Base-by-base conservation (phyloP, 2,113 vertebrate genomes). In the Channa maculata region DNA sequence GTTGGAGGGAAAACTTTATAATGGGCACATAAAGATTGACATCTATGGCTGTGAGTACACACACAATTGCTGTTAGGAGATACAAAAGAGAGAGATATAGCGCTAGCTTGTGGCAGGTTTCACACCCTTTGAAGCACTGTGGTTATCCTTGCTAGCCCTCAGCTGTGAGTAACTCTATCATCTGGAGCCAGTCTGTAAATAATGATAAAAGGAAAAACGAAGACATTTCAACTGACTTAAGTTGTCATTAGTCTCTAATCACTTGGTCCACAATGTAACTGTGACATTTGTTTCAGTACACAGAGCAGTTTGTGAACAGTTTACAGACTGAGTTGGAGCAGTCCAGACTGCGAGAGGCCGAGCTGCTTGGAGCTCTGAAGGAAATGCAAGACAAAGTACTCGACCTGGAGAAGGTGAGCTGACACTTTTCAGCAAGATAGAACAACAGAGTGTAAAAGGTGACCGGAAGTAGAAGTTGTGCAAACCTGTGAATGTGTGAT, bases 331-430 rank as follows among this genome's bases (percentile, higher is more conserved):
- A 97, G 90, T 91, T 98, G 90, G 97, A 98, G 58, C 95, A 96
- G 88, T 97, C 97, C 0, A 89, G 94, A 36, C 91, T 97, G 46
- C 94, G 91, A 8, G 97, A 98, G 91, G 93, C 95, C 0, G 97
- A 98, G 77, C 94, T 97, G 0, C 89, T 96, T 7, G 92, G 95
- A 1, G 97, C 96, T 2, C 88, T 98, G 36, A 96, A 96, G 76
- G 96, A 98, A 86, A 97, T 98, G 97, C 97, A 98, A 75, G 97
- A 98, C 80, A 98, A 98, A 78, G 96, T 98, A 51, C 94, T 98
- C 0, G 95, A 97, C 86, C 93, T 98, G 92, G 97, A 98, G 80
- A 98, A 98, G 97, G 97, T 98, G 41, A 65, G 80, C 46, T 12
- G 5, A 71, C 15, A 7, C 24, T 24, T 24, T 24, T 24, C 24